Evolutionary conservation across 2,888 invertebrate species (phyloP), one percentile per base, ranked within the genome.

Genomic region (Drosophila macrospina): DNA sequence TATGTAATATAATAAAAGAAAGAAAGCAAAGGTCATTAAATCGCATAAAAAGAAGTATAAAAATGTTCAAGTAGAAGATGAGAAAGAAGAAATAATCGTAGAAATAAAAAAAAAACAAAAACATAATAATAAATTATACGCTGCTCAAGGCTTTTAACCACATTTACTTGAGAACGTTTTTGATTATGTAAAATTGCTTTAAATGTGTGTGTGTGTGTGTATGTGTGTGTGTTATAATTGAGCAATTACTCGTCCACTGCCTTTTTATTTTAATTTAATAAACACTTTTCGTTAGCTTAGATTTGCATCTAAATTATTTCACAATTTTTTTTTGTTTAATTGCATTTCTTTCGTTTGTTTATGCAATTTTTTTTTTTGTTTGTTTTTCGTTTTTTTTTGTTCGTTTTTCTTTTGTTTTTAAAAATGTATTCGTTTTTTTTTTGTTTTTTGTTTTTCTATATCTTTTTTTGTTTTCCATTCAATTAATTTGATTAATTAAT

Each of bases 171-270:
- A 54, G 59, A 13, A 10, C 20, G 50, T 30, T 55, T 76, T 80
- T 85, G 66, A 78, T 82, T 60, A 74, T 74, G 68, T 80, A 77
- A 80, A 77, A 84, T 77, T 69, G 67, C 56, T 76, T 69, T 69
- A 64, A 73, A 48, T 45, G 56, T 76, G 60, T 76, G 11, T 62
- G 44, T 70, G 34, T 62, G 36, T 70, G 32, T 71, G 48, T 61
- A 20, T 71, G 48, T 61, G 54, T 69, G 28, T 55, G 36, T 70
- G 37, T 74, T 52, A 26, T 61, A 63, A 72, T 86, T 81, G 81
- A 81, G 81, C 81, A 81, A 84, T 73, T 64, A 51, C 30, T 45
- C 68, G 37, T 60, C 41, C 30, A 42, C 56, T 54, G 54, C 57
- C 54, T 36, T 51, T 51, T 60, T 56, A 36, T 34, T 20, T 66